Conservation (phyloP, 2,888 invertebrate genomes). For the Odontocerum albicorne region DNA sequence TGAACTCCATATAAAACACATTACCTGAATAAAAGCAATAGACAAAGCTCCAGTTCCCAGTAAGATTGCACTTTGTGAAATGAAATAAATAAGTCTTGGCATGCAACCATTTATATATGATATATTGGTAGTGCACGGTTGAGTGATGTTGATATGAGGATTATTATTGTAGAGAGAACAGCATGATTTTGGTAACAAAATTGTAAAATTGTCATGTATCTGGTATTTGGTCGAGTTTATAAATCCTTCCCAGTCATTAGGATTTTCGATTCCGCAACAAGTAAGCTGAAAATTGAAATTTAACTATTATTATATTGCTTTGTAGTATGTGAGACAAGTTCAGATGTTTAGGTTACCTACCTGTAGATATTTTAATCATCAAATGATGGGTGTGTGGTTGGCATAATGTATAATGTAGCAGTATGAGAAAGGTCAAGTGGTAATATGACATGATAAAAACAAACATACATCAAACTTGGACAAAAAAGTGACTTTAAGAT, state of each 20-base stretch:
- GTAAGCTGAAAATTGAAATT: constrained; percentile 62
- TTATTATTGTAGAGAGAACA: constrained; percentile 46
- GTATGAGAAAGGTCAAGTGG: too few species aligned
- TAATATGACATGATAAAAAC: too few species aligned
- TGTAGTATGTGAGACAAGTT: too few species aligned
- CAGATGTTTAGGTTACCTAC: too few species aligned
- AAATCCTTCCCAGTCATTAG: constrained; percentile 61
- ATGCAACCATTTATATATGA: constrained; percentile 62
- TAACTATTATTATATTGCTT: too few species aligned
- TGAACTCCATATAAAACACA: not conserved
- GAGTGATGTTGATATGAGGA: not conserved
- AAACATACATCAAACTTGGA: too few species aligned
- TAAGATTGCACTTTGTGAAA: constrained; percentile 71
- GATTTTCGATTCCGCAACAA: constrained; percentile 68
- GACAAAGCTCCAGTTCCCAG: constrained; percentile 75
- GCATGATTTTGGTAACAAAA: constrained; percentile 59
- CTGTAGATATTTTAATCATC: too few species aligned
- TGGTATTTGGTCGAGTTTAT: not conserved
- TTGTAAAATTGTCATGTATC: constrained; percentile 19
- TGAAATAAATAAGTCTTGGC: constrained; percentile 59
- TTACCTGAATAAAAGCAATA: constrained; percentile 78
- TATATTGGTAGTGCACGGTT: constrained; percentile 43
- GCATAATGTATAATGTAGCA: not conserved
- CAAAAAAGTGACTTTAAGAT: too few species aligned
- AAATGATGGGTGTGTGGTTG: not conserved